Conservation (phyloP, 1,140 invertebrate species). For the Drosophila ogumai region DNA sequence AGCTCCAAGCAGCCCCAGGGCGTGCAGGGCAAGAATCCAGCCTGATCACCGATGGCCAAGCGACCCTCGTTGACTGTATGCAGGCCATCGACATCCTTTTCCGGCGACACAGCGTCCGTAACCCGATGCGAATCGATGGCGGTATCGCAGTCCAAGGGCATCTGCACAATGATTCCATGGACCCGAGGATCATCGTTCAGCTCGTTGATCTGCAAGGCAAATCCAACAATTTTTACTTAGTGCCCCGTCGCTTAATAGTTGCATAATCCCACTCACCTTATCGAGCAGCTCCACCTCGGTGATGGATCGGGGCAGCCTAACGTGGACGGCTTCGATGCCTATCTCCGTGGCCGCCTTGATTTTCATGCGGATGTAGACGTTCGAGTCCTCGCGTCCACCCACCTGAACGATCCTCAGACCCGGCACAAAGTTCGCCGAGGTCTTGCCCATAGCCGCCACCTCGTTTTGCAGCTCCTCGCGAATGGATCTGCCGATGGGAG, state of each 20-base stretch:
- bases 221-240: background rate
- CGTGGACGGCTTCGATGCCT: slow-evolving; percentile 93
- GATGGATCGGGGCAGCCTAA: slow-evolving; percentile 92
- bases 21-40: slow-evolving; percentile 96
- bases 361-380: slow-evolving; percentile 99
- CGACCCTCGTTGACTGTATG: slow-evolving; percentile 97
- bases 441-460: slow-evolving; percentile 87
- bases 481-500: slow-evolving; percentile 88
- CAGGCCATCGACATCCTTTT: slow-evolving; percentile 98
- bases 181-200: slow-evolving; percentile 93
- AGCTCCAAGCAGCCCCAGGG: slow-evolving; percentile 97
- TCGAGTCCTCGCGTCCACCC: slow-evolving; percentile 98
- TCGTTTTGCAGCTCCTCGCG: slow-evolving; percentile 89
- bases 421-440: slow-evolving; percentile 89
- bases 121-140: slow-evolving; percentile 94
- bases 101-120: slow-evolving; percentile 93
- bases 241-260: slow-evolving; percentile 6
- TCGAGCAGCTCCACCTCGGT: slow-evolving; percentile 90
- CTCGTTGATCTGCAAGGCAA: slow-evolving; percentile 71
- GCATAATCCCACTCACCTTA: slow-evolving; percentile 86
- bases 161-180: slow-evolving; percentile 99
- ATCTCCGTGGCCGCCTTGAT: slow-evolving; percentile 96
- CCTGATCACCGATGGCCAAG: slow-evolving; percentile 92
- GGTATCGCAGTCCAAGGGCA: slow-evolving; percentile 95
- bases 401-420: slow-evolving; percentile 95